Evolutionary conservation across 2,797 vertebrate species (phyloP).

Genomic region (Rhinella marina): DNA sequence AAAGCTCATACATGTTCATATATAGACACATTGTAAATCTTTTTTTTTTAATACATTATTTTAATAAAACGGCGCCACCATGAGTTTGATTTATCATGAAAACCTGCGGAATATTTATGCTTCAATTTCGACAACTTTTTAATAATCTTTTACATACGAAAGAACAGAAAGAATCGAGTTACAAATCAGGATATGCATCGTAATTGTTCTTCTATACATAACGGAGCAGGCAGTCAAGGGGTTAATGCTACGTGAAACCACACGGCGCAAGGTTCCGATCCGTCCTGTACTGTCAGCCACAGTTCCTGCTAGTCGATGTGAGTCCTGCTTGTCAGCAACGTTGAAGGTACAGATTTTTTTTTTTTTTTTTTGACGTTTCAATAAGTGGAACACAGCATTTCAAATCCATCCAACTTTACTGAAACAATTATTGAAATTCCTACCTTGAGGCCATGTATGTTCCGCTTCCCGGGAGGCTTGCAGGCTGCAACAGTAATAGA

Average conservation of each 20-base stretch:
- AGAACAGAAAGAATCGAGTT: background rate
- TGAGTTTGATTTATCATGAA: conserved; percentile 2
- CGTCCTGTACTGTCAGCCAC: conserved; percentile 22
- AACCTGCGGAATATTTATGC: background rate
- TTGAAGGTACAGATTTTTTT: conserved; percentile 85
- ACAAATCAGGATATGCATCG: no score
- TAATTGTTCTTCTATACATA: no score
- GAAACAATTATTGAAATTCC: conserved; percentile 99
- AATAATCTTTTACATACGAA: background rate
- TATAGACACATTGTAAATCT: no score
- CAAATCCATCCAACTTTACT: conserved; percentile 99
- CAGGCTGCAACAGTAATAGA: conserved; percentile 99
- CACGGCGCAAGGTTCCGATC: conserved; percentile 6
- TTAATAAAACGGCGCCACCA: background rate
- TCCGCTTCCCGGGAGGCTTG: conserved; percentile 97
- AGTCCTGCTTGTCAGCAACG: conserved; percentile 79
- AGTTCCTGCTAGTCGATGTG: conserved; percentile 38
- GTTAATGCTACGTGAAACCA: conserved; percentile 24
- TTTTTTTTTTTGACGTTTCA: conserved; percentile 99
- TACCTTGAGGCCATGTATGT: conserved; percentile 99
- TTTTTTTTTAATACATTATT: no score
- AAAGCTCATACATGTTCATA: no score
- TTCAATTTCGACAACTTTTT: background rate
- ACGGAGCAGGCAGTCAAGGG: background rate
- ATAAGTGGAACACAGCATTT: conserved; percentile 99